Percentiles rank a stretch among this genome's conserved stretches.
Conservation (phyloP, 1,140 invertebrate genomes). For the Dendrolimus punctatus region DNA sequence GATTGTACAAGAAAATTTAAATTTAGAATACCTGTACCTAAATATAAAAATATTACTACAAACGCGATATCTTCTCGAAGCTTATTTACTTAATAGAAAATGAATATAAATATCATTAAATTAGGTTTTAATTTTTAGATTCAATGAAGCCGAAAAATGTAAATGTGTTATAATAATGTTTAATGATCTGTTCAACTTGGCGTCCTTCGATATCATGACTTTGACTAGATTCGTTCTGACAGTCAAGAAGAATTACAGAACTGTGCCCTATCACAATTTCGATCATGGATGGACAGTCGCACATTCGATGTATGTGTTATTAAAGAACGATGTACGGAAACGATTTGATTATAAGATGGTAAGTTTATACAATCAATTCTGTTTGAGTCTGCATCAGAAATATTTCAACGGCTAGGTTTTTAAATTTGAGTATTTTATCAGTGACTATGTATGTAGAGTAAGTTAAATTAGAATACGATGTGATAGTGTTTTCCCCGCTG, state of each 20-base stretch:
- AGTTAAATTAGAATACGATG: no score
- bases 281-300: slow-evolving; percentile 89
- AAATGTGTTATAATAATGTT: slow-evolving; percentile 85
- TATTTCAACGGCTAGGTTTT: no score
- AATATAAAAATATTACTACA: no score
- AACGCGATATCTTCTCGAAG: no score
- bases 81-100: no score
- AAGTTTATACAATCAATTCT: slow-evolving; percentile 11
- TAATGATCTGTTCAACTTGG: slow-evolving; percentile 78
- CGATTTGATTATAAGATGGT: slow-evolving; percentile 46
- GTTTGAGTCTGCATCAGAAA: no score
- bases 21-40: no score
- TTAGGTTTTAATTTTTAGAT: slow-evolving; percentile 1
- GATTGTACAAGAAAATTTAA: no score
- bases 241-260: slow-evolving; percentile 87
- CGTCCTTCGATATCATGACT: slow-evolving; percentile 74
- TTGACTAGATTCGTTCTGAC: slow-evolving; percentile 84
- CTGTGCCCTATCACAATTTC: slow-evolving; percentile 90
- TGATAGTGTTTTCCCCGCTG: no score
- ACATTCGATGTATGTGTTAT: slow-evolving; percentile 85
- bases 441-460: no score
- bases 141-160: slow-evolving; percentile 80
- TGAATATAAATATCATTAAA: no score
- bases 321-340: slow-evolving; percentile 69
- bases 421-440: no score